phyloP scores from a whole-genome alignment of 2,888 invertebrate genomes.

The Megalurothrips usitatus region DNA sequence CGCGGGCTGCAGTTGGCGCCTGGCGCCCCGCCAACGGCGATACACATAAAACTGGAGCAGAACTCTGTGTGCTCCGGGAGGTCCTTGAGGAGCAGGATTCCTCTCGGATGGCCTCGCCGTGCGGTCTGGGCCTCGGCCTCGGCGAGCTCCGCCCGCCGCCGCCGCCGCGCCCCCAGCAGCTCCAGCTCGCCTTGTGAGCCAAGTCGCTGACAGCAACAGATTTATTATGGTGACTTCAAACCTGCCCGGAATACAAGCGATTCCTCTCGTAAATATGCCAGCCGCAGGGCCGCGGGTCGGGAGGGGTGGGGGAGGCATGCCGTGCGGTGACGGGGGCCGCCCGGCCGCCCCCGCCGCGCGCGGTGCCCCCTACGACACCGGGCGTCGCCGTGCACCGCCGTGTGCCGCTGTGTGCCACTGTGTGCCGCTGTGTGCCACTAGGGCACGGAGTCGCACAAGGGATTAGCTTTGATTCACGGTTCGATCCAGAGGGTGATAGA shows the following conservation, averaged over 20 bases:
- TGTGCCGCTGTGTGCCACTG: neutral
- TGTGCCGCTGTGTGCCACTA: neutral
- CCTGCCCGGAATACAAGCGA: constrained; percentile 22
- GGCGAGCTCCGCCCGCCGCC: neutral
- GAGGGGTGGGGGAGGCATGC: neutral
- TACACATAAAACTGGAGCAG: too few relatives aligned
- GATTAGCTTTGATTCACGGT: constrained; percentile 21
- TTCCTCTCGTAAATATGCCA: constrained; percentile 22
- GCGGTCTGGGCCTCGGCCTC: too few relatives aligned
- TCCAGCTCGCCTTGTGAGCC: neutral
- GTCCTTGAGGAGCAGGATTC: too few relatives aligned
- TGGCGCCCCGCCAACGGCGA: too few relatives aligned
- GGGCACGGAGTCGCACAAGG: neutral
- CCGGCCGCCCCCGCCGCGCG: neutral
- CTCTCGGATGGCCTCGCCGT: too few relatives aligned
- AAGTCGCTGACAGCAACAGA: constrained; percentile 15
- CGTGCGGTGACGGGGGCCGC: neutral
- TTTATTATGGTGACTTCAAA: constrained; percentile 4
- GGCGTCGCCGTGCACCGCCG: neutral
- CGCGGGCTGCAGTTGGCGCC: too few relatives aligned
- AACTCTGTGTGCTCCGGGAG: too few relatives aligned
- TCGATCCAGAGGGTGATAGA: neutral
- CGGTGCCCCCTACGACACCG: too few relatives aligned
- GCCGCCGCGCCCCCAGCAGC: neutral
- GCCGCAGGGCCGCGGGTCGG: neutral